Percentiles rank a stretch among this genome's conserved stretches.
These are phyloP conservation scores for Apamea monoglypha DNA, from an alignment of 2,888 invertebrate species.

Conservation along the genomic window DNA sequence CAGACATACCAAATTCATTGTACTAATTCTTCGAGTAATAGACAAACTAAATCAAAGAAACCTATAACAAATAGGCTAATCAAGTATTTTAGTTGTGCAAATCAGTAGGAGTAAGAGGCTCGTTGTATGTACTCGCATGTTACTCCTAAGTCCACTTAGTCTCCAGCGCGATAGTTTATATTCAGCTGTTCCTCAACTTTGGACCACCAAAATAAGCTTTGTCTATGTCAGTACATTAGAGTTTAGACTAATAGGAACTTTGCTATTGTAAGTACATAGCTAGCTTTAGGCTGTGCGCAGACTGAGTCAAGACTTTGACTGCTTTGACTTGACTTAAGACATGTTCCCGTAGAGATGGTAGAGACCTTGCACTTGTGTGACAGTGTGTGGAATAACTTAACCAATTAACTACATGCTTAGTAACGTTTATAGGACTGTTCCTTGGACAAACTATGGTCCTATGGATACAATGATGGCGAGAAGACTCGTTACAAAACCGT, in stretches of 20 bases:
- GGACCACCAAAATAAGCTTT: slow-evolving; percentile 47
- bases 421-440: neutral
- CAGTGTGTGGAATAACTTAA: neutral
- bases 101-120: slow-evolving; percentile 39
- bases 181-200: slow-evolving; percentile 37
- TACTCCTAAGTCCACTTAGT: slow-evolving; percentile 53
- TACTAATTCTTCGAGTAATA: neutral
- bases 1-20: neutral
- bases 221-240: slow-evolving; percentile 11
- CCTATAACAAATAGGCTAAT: slow-evolving; percentile 13
- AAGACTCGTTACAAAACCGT: neutral
- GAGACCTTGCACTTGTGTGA: neutral
- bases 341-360: too few species aligned
- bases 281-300: neutral
- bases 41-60: slow-evolving; percentile 11
- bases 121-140: slow-evolving; percentile 35
- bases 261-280: slow-evolving; percentile 12
- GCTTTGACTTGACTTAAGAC: neutral
- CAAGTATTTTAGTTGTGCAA: slow-evolving; percentile 35
- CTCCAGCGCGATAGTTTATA: slow-evolving; percentile 43
- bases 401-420: neutral
- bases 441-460: neutral
- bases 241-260: slow-evolving; percentile 24
- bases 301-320: neutral
- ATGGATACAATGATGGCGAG: neutral